Evolutionary conservation across 1,140 invertebrate species (phyloP).

Genomic region (Solen grandis): DNA sequence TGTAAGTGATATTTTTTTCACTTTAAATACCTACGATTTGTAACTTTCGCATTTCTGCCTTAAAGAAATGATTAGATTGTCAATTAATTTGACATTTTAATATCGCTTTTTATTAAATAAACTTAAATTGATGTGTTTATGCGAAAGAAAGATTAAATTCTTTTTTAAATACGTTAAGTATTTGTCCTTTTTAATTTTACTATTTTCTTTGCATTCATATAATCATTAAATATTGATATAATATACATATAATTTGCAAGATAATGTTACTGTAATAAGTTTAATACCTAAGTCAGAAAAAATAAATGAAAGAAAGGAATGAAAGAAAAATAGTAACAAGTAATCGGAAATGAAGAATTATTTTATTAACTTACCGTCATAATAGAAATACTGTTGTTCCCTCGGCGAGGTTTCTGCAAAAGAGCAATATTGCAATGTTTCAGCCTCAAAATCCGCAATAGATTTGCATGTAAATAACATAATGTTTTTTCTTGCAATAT

Average conservation of each 20-base stretch:
- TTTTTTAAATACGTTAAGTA: too few species aligned
- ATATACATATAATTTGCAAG: background rate
- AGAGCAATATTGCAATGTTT: slow-evolving; percentile 38
- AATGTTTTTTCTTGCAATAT: background rate
- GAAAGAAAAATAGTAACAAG: background rate
- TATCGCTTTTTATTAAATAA: too few species aligned
- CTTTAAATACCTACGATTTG: too few species aligned
- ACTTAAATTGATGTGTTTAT: too few species aligned
- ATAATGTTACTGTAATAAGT: background rate
- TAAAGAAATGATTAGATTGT: too few species aligned
- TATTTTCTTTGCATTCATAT: background rate
- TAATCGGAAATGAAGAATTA: slow-evolving; percentile 4
- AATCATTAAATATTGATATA: background rate
- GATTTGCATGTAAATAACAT: slow-evolving; percentile 47
- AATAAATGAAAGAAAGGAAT: background rate
- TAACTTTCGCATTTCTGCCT: too few species aligned
- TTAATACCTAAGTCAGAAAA: background rate
- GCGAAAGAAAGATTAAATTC: too few species aligned
- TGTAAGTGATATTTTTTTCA: too few species aligned
- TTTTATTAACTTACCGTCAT: slow-evolving; percentile 37
- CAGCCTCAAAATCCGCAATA: slow-evolving; percentile 43
- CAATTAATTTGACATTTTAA: too few species aligned
- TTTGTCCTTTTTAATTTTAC: background rate
- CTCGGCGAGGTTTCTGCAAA: slow-evolving; percentile 44
- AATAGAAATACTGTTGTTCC: slow-evolving; percentile 46